Conservation (phyloP, 2,888 invertebrate genomes). For the Drosophila cyrtoloma region DNA sequence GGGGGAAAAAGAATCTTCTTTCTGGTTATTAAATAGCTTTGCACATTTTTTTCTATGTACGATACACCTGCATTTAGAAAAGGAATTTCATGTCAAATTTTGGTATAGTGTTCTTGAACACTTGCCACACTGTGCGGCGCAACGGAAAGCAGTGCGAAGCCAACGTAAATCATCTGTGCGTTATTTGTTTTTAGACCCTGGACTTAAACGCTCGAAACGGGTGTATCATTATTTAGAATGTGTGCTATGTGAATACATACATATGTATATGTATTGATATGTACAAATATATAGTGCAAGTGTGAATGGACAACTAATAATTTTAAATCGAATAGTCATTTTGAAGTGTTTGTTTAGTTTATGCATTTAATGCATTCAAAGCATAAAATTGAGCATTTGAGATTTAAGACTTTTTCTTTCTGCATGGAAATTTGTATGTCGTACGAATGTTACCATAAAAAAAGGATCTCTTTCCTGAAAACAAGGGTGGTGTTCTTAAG, state of each 20-base stretch:
- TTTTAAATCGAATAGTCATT: neutral
- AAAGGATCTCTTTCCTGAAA: too few species aligned
- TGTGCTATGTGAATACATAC: neutral
- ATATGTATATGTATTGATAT: neutral
- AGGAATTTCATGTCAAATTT: neutral
- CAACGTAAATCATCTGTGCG: conserved; percentile 21
- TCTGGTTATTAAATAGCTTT: neutral
- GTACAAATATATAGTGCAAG: neutral
- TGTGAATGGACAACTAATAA: neutral
- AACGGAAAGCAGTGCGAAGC: neutral
- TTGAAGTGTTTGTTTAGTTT: neutral
- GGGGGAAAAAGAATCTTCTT: neutral
- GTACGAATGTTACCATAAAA: neutral
- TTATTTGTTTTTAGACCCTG: conserved; percentile 36
- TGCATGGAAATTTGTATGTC: neutral
- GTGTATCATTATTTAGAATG: conserved; percentile 7
- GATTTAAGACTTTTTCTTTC: neutral
- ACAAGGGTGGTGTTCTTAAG: too few species aligned
- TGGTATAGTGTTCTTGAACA: neutral
- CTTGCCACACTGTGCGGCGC: conserved; percentile 18
- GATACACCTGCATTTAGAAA: neutral
- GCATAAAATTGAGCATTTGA: neutral
- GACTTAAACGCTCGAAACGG: conserved; percentile 21
- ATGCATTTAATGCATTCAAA: neutral
- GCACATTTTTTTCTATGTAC: neutral